Evolutionary conservation across 1,140 invertebrate genomes (phyloP).

Genomic region (Anoplophora glabripennis): DNA sequence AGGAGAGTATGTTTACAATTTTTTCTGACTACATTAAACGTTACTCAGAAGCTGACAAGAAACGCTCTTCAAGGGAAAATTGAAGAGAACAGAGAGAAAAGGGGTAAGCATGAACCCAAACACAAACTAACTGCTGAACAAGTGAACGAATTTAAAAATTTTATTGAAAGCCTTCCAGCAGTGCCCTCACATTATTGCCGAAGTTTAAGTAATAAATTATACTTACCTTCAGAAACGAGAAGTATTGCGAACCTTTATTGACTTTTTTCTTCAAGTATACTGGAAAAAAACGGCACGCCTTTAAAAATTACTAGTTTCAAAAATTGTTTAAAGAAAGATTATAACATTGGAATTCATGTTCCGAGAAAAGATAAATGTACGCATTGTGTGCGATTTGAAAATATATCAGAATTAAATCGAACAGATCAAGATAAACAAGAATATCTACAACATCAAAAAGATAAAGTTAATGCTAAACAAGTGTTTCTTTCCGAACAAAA

Average conservation of each 20-base stretch:
- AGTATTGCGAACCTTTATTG: constrained; percentile 28
- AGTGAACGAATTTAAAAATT: constrained; percentile 18
- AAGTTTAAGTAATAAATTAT: constrained; percentile 21
- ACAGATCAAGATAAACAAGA: background rate
- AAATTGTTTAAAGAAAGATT: constrained; percentile 25
- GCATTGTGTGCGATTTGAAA: constrained; percentile 27
- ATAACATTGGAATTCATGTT: constrained; percentile 35
- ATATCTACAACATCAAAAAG: background rate
- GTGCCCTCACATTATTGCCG: constrained; percentile 38
- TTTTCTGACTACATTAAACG: background rate
- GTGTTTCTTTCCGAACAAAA: constrained; percentile 16
- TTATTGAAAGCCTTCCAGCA: no score
- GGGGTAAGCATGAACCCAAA: constrained; percentile 6
- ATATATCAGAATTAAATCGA: constrained; percentile 7
- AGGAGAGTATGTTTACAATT: constrained; percentile 11
- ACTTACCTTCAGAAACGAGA: constrained; percentile 30
- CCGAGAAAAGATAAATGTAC: constrained; percentile 39
- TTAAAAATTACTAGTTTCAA: constrained; percentile 19
- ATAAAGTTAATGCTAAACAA: constrained; percentile 9
- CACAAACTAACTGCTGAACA: constrained; percentile 12
- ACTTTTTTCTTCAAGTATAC: no score
- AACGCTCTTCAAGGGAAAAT: constrained; percentile 7
- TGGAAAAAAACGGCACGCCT: no score
- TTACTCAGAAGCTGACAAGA: constrained; percentile 3
- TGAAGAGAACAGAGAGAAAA: background rate